Conservation (phyloP, 2,888 invertebrate genomes). For the Drosophila austrosaltans region DNA sequence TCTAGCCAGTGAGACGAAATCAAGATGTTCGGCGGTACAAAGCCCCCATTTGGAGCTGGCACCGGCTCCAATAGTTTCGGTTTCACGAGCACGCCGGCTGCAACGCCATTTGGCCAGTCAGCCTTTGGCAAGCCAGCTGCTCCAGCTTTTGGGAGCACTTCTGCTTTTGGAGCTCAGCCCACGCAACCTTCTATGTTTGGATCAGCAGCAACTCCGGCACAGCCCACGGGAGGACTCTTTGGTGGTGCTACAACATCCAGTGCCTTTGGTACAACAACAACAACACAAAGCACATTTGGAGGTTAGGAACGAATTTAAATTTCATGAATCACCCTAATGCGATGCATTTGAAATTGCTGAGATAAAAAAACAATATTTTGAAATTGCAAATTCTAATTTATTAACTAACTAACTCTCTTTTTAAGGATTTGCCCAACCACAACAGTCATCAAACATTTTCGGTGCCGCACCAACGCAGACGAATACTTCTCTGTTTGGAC, state of each 20-base stretch:
- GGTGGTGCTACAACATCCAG: conserved; percentile 87
- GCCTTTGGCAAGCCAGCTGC: conserved; percentile 86
- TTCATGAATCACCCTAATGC: neutral
- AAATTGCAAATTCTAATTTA: neutral
- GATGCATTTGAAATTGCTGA: neutral
- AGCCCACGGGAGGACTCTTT: conserved; percentile 78
- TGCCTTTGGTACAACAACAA: conserved; percentile 87
- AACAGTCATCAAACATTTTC: conserved; percentile 86
- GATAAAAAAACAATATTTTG: neutral
- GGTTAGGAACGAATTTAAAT: conserved; percentile 72
- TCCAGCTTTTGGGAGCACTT: conserved; percentile 87
- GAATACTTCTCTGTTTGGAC: conserved; percentile 87
- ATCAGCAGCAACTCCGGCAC: conserved; percentile 84
- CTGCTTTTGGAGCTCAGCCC: conserved; percentile 87
- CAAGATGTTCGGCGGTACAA: conserved; percentile 74
- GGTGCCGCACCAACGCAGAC: conserved; percentile 84
- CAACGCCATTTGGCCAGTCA: conserved; percentile 84
- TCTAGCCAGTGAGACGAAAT: conserved; percentile 3
- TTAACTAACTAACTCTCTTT: neutral
- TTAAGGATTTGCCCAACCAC: conserved; percentile 80
- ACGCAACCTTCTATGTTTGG: conserved; percentile 85
- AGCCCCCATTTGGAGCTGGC: conserved; percentile 84
- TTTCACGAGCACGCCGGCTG: conserved; percentile 77
- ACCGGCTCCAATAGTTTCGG: conserved; percentile 80
- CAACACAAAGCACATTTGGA: conserved; percentile 81